Percentiles rank a stretch among this genome's conserved stretches.
Evolutionary conservation across 2,113 vertebrate genomes (phyloP).

Genomic region (Pluvialis apricaria): DNA sequence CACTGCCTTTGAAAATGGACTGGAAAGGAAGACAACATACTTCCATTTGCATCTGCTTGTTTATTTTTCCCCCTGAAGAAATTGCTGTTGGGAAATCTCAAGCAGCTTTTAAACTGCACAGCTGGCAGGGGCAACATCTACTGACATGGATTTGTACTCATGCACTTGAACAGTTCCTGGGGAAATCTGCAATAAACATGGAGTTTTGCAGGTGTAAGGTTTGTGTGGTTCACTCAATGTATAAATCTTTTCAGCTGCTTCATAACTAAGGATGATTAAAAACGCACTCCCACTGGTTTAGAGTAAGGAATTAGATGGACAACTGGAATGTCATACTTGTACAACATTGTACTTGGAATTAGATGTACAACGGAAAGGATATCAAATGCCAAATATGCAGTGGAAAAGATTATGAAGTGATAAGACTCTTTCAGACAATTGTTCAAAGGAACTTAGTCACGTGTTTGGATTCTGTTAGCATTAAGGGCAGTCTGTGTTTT

Average conservation of each 20-base stretch:
- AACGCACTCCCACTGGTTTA: neutral
- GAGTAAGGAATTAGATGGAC: neutral
- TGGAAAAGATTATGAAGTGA: neutral
- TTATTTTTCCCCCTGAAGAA: neutral
- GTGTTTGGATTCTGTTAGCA: neutral
- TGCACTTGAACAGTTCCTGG: fast-evolving
- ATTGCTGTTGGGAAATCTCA: neutral
- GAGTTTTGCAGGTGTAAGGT: neutral
- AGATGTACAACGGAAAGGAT: neutral
- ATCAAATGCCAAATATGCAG: neutral
- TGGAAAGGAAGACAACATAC: neutral
- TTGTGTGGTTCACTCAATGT: neutral
- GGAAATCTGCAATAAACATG: neutral
- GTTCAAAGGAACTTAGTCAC: neutral
- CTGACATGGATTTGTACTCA: neutral
- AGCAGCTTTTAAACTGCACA: neutral
- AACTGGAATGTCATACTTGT: neutral
- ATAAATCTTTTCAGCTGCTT: neutral
- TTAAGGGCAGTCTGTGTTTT: neutral
- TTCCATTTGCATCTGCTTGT: neutral
- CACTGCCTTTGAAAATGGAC: neutral
- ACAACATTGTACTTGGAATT: neutral
- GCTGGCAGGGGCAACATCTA: neutral
- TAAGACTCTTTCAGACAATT: neutral
- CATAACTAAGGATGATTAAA: neutral